phyloP scores from a whole-genome alignment of 2,888 invertebrate species.

The Laspeyria flexula region DNA sequence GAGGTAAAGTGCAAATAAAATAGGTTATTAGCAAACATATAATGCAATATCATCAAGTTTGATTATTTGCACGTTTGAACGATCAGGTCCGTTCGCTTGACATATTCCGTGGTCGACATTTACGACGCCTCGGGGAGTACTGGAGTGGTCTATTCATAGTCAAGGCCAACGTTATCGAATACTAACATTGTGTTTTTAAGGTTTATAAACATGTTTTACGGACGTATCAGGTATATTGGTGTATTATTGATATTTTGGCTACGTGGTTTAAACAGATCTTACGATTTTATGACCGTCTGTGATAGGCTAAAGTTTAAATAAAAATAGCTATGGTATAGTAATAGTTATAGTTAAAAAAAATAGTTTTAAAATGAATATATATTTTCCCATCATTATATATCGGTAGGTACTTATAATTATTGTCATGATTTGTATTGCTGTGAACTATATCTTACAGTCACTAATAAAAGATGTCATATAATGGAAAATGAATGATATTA shows the following conservation, averaged over 20 bases:
- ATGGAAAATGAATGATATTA: no score
- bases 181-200: conserved; percentile 25
- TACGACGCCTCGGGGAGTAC: conserved; percentile 15
- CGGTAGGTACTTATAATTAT: no score
- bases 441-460: no score
- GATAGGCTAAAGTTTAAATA: no score
- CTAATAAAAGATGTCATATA: no score
- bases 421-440: no score
- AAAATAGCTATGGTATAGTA: no score
- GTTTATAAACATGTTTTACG: not conserved
- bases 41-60: not conserved
- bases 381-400: no score
- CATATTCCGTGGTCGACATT: conserved; percentile 13
- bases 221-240: not conserved
- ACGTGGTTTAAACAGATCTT: not conserved
- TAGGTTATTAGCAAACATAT: not conserved
- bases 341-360: no score
- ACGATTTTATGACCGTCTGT: no score
- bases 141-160: conserved; percentile 17
- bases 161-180: conserved; percentile 5
- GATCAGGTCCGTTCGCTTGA: conserved; percentile 1
- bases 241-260: not conserved
- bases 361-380: no score
- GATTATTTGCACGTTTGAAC: conserved; percentile 10
- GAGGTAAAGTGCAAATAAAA: not conserved